Evolutionary conservation across 2,888 invertebrate genomes (phyloP).

Genomic region (Capitulum mitella): DNA sequence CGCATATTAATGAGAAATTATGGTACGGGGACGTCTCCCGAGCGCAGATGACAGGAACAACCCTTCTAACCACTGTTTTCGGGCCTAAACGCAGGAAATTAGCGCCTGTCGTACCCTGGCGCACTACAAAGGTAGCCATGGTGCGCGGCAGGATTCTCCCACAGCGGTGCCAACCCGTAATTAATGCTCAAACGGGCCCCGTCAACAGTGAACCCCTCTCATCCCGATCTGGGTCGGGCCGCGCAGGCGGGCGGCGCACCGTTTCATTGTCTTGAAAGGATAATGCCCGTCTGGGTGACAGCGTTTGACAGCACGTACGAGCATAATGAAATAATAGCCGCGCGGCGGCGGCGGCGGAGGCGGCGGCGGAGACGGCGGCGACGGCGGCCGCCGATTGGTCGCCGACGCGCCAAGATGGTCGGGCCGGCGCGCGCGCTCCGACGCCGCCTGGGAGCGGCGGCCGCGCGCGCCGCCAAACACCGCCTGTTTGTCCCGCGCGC

Average conservation of each 20-base stretch:
- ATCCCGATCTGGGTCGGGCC: neutral
- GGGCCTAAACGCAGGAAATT: slow-evolving; percentile 18
- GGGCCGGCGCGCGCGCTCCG: neutral
- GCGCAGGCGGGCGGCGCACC: neutral
- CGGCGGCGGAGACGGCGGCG: neutral
- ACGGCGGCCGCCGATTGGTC: neutral
- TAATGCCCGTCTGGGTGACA: slow-evolving; percentile 16
- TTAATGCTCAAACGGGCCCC: neutral
- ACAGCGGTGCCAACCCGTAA: neutral
- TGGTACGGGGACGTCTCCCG: neutral
- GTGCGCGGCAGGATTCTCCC: neutral
- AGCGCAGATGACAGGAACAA: neutral
- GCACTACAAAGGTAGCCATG: neutral
- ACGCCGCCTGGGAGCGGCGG: neutral
- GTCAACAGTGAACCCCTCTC: neutral
- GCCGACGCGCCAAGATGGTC: neutral
- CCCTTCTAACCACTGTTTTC: slow-evolving; percentile 24
- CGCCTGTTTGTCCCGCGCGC: neutral
- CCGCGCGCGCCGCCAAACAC: neutral
- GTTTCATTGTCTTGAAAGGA: slow-evolving; percentile 18
- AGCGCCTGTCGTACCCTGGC: slow-evolving; percentile 10
- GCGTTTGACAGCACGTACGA: neutral
- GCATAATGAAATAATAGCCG: slow-evolving; percentile 17
- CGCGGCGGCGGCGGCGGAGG: neutral
- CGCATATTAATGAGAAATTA: slow-evolving; percentile 24